These are phyloP conservation scores for Alfaro cultratus DNA, from an alignment of 2,797 vertebrate genomes.

Conservation along the genomic window DNA sequence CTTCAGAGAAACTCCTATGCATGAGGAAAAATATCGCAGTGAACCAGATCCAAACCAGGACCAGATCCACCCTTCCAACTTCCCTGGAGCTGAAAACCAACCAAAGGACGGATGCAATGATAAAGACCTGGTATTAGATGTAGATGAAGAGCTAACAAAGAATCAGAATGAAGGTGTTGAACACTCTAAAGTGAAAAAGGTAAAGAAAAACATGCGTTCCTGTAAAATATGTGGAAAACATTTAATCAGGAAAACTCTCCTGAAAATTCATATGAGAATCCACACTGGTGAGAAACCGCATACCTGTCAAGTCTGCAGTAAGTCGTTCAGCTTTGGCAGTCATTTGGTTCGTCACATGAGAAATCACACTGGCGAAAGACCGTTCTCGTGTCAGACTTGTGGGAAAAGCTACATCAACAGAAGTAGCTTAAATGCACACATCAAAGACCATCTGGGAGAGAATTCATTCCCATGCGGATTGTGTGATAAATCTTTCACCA, in stretches of 20 bases:
- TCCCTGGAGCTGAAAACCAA: background rate
- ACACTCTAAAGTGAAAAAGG: background rate
- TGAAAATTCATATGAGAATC: background rate
- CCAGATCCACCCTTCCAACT: background rate
- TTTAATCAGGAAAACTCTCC: background rate
- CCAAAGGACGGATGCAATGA: background rate
- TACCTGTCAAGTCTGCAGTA: background rate
- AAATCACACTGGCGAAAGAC: background rate
- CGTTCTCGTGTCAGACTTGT: background rate
- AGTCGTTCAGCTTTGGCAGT: background rate
- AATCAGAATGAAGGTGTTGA: background rate
- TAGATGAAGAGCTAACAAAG: background rate
- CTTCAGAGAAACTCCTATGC: background rate
- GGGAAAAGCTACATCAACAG: background rate
- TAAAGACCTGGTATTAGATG: background rate
- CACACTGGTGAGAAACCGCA: background rate
- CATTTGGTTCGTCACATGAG: constrained; percentile 1
- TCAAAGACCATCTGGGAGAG: background rate
- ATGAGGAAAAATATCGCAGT: background rate
- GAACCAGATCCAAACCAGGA: background rate
- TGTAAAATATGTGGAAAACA: background rate
- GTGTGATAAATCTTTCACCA: background rate
- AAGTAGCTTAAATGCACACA: background rate
- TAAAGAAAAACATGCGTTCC: background rate
- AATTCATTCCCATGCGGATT: background rate